Conservation (phyloP, 2,888 invertebrate species). For the Coelinius sp. region DNA sequence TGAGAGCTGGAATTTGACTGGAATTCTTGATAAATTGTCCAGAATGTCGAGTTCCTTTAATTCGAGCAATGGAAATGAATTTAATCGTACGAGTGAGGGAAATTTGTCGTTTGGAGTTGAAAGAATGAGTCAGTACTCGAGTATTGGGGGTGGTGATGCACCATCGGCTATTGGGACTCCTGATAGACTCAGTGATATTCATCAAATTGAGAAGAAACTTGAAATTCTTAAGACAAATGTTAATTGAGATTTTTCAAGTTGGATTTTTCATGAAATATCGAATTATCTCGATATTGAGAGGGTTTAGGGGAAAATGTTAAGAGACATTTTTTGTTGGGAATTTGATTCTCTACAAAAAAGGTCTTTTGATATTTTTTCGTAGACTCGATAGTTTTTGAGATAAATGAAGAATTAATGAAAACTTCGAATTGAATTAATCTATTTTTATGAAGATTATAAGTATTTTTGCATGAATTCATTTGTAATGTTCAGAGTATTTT, state of each 20-base stretch:
- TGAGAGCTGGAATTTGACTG: slow-evolving; percentile 62
- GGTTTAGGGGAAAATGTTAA: too few relatives aligned
- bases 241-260: not conserved
- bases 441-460: not conserved
- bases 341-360: too few relatives aligned
- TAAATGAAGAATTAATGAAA: too few relatives aligned
- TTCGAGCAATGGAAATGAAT: slow-evolving; percentile 23
- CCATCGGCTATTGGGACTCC: slow-evolving; percentile 54
- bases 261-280: too few relatives aligned
- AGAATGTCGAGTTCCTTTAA: slow-evolving; percentile 22
- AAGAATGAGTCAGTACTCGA: slow-evolving; percentile 5
- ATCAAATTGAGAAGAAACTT: slow-evolving; percentile 50
- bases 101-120: slow-evolving; percentile 28
- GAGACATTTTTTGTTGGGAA: too few relatives aligned
- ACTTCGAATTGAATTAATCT: not conserved
- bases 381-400: too few relatives aligned
- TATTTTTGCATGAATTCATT: not conserved
- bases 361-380: too few relatives aligned
- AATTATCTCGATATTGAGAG: too few relatives aligned
- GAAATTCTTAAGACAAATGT: slow-evolving; percentile 42
- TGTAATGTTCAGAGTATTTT: not conserved
- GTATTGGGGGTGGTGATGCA: slow-evolving; percentile 56
- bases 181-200: slow-evolving; percentile 48
- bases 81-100: slow-evolving; percentile 35
- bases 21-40: slow-evolving; percentile 59